These are phyloP conservation scores for Eupithecia abbreviata DNA, from an alignment of 2,888 invertebrate species.

Conservation along the genomic window DNA sequence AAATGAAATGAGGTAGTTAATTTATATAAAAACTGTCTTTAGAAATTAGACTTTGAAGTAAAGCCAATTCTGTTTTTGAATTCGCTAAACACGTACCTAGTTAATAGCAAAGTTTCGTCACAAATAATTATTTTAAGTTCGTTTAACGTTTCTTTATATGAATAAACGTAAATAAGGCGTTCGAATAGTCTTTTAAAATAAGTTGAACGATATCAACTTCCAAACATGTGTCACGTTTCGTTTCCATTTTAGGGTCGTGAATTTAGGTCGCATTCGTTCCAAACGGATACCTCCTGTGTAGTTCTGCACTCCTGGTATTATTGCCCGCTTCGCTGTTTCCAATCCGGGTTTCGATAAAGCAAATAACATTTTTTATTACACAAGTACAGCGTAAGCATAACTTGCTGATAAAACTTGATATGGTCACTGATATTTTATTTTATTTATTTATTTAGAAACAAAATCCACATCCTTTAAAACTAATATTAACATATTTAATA, in stretches of 20 bases:
- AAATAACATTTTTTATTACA: slow-evolving; percentile 2
- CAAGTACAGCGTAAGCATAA: not conserved
- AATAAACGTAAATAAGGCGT: not conserved
- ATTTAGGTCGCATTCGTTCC: slow-evolving; percentile 34
- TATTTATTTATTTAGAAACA: too few species aligned
- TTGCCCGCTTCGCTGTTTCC: slow-evolving; percentile 14
- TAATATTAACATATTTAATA: too few species aligned
- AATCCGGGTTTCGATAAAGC: slow-evolving; percentile 10
- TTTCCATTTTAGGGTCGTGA: slow-evolving; percentile 25
- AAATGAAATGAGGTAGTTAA: not conserved
- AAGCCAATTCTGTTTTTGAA: not conserved
- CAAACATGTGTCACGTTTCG: slow-evolving; percentile 15
- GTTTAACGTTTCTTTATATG: not conserved
- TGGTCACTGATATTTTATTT: too few species aligned
- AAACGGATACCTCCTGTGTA: slow-evolving; percentile 22
- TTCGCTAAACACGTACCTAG: not conserved
- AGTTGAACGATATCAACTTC: not conserved
- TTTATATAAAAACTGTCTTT: not conserved
- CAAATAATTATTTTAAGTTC: not conserved
- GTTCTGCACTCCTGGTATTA: slow-evolving; percentile 22
- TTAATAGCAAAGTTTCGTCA: not conserved
- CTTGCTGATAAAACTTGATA: not conserved
- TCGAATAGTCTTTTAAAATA: not conserved
- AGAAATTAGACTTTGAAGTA: not conserved
- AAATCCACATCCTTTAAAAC: too few species aligned